Percentiles rank a stretch among this genome's conserved stretches.
Evolutionary conservation across 1,140 invertebrate genomes (phyloP).

Genomic region (Ceratosolen fusciceps): DNA sequence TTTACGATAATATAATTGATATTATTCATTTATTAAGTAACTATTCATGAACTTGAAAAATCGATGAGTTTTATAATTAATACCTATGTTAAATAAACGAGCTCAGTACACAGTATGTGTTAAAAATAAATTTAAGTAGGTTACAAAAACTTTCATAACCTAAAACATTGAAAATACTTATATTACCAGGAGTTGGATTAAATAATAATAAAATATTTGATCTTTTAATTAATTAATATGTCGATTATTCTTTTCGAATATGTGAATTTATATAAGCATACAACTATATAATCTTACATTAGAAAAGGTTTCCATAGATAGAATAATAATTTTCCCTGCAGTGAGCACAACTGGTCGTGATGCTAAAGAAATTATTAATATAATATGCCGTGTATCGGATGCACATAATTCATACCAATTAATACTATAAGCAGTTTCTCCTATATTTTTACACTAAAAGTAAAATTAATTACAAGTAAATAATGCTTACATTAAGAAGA

Average conservation of each 20-base stretch:
- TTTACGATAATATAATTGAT: too few species aligned
- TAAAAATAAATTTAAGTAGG: constrained; percentile 52
- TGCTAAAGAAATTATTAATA: constrained; percentile 32
- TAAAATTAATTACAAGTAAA: not conserved
- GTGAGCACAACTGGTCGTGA: constrained; percentile 31
- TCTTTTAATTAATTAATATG: not conserved
- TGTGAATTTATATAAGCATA: too few species aligned
- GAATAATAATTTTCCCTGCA: constrained; percentile 44
- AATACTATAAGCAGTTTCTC: constrained; percentile 22
- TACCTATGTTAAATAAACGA: not conserved
- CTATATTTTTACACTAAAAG: constrained; percentile 37
- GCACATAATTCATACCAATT: constrained; percentile 41
- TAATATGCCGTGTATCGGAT: constrained; percentile 12
- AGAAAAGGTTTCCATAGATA: constrained; percentile 39
- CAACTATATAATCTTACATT: constrained; percentile 29
- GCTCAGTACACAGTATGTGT: constrained; percentile 67
- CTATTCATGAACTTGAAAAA: too few species aligned
- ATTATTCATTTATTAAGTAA: too few species aligned
- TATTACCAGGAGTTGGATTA: too few species aligned
- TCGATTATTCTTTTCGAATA: not conserved
- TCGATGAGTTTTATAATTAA: too few species aligned
- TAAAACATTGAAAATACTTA: constrained; percentile 36
- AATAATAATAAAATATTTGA: not conserved
- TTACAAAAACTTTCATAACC: constrained; percentile 48
- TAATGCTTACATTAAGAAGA: not conserved